phyloP scores from a whole-genome alignment of 1,140 invertebrate genomes.

The Cydia splendana region DNA sequence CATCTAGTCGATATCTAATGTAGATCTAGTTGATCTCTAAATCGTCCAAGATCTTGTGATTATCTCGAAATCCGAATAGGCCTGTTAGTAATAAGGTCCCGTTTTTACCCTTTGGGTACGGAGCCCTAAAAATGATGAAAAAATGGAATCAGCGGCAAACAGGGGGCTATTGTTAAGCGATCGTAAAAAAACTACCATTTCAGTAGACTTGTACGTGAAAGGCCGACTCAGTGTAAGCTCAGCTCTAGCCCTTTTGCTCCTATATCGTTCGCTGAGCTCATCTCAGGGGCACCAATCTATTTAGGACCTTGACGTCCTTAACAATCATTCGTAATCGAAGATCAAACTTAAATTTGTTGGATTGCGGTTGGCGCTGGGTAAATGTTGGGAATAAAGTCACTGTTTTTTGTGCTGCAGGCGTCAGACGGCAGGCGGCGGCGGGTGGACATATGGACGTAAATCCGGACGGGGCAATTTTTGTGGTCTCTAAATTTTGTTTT shows the following conservation, averaged over 20 bases:
- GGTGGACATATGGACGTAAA: not conserved
- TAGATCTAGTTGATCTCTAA: no score
- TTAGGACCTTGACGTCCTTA: not conserved
- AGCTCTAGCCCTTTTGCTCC: not conserved
- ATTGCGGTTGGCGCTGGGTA: not conserved
- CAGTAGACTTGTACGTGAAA: constrained; percentile 2
- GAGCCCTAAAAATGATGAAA: no score
- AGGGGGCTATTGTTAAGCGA: not conserved
- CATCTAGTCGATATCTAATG: no score
- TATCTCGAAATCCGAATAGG: no score
- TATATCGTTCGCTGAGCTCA: not conserved
- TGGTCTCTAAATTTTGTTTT: not conserved
- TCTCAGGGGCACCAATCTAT: not conserved
- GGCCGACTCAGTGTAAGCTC: constrained; percentile 19
- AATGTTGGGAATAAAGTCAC: not conserved
- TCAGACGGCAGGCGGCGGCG: not conserved
- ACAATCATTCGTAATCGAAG: not conserved
- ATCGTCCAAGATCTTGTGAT: no score
- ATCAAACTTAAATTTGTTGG: not conserved
- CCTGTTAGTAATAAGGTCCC: no score
- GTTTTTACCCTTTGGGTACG: no score
- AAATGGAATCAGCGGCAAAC: not conserved
- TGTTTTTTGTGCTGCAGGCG: constrained; percentile 12
- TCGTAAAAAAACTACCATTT: constrained; percentile 5
- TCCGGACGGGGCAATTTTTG: not conserved